These are phyloP conservation scores for Channa argus DNA, from an alignment of 2,113 vertebrate species.

Conservation along the genomic window DNA sequence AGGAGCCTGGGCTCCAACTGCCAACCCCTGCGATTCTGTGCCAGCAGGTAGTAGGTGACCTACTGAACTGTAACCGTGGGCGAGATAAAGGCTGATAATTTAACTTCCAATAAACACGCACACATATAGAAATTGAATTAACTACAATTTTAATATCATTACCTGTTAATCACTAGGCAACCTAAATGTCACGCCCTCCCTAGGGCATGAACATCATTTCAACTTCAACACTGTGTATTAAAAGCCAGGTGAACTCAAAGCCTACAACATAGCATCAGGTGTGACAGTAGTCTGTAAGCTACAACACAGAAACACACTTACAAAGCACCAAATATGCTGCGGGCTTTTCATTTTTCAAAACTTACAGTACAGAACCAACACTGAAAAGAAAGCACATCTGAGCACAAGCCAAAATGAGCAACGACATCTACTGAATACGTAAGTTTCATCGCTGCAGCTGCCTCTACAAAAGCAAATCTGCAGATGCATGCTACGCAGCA, in stretches of 20 bases:
- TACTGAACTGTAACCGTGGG: too few species aligned
- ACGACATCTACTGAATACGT: constrained; percentile 33
- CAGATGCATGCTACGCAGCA: constrained; percentile 39
- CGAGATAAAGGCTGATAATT: not conserved
- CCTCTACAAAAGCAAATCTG: constrained; percentile 24
- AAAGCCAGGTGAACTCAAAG: constrained; percentile 18
- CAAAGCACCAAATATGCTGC: constrained; percentile 36
- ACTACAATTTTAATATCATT: constrained; percentile 50
- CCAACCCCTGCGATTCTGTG: too few species aligned
- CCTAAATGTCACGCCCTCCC: not conserved
- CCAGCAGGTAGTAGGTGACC: too few species aligned
- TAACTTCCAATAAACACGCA: constrained; percentile 25
- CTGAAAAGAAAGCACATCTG: constrained; percentile 34
- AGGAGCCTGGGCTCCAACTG: too few species aligned
- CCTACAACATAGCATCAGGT: constrained; percentile 25
- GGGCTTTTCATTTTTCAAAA: constrained; percentile 36
- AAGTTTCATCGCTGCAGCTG: constrained; percentile 26
- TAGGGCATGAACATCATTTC: constrained; percentile 12
- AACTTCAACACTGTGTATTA: constrained; percentile 23
- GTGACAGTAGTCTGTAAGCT: constrained; percentile 56
- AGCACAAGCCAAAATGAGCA: constrained; percentile 52
- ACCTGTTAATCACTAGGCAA: constrained; percentile 35
- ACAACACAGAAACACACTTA: constrained; percentile 48
- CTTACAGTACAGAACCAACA: constrained; percentile 68
- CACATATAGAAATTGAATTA: not conserved